Evolutionary conservation across 2,797 vertebrate species (phyloP), one percentile per base, ranked within the genome.

Genomic region (Chaenodraco wilsoni): DNA sequence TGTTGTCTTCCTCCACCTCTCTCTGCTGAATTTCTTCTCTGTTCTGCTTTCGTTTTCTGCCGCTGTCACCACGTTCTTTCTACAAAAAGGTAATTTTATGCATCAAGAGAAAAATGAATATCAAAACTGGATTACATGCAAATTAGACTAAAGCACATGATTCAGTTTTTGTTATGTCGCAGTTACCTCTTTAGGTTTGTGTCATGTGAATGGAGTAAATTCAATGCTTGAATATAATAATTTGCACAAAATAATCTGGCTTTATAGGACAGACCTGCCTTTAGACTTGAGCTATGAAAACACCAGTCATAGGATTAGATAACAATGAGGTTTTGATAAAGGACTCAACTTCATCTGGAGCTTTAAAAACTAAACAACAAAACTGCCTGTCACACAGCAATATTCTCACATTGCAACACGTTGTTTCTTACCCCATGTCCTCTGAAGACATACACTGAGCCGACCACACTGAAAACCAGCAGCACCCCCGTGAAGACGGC

Each of bases 401-500:
- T 45, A 15, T 46, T 41, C 7, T 43, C 3, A 43, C 23, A 5
- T 40, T 64, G 27, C 55, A 50, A 62, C 57, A 62, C 14, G 2
- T 17, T 37, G n/a, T 84, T 69, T 83, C 61, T 94, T 88, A 94
- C 94, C 92, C 82, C 83, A 84, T 82, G 37, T 87, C 81, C 89
- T 89, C 81, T 94, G 73, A 91, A 89, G 76, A 94, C 71, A 76
- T 81, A 90, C 27, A 90, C 31, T 0, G 94, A 92, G 21, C 90
- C 90, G 0, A 67, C 40, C 65, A 92, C 59, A 43, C 89, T 93
- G 84, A 93, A 91, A 44, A 94, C 40, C 59, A 95, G 76, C 63
- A 95, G 84, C 60, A 89, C 6, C 5, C 10, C 17, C 0, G 59
- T 83, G 27, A 92, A 4, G 23, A 41, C 0, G 37, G 63, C 48